Conservation (phyloP, 2,888 invertebrate genomes). For the Chloromyia formosa region DNA sequence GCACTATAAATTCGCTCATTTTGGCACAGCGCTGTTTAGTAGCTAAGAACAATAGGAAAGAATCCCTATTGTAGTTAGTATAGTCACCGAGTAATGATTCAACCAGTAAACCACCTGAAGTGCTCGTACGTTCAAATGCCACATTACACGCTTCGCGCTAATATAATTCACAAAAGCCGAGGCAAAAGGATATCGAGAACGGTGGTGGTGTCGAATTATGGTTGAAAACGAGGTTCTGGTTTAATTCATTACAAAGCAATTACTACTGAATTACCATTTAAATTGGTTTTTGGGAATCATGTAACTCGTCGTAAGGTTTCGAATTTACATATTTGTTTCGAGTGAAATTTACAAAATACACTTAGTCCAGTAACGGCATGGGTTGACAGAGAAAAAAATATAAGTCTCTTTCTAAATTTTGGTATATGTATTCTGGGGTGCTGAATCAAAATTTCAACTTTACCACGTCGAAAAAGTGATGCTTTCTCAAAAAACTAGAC, state of each 20-base stretch:
- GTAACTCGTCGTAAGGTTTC: background rate
- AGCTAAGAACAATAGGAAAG: background rate
- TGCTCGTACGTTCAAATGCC: background rate
- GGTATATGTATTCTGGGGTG: no score
- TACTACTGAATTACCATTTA: slow-evolving; percentile 38
- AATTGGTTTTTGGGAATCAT: slow-evolving; percentile 22
- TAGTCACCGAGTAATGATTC: background rate
- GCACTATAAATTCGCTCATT: slow-evolving; percentile 23
- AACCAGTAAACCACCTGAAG: background rate
- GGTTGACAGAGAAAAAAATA: no score
- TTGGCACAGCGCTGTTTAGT: slow-evolving; percentile 15
- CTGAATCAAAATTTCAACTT: no score
- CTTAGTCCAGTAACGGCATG: no score
- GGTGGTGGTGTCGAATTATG: slow-evolving; percentile 16
- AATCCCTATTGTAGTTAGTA: background rate
- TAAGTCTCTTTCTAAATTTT: no score
- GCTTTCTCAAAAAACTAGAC: no score
- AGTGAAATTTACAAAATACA: no score
- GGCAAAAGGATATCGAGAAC: background rate
- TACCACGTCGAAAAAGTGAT: no score
- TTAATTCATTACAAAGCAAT: slow-evolving; percentile 42
- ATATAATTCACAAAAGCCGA: background rate
- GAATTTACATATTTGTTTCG: background rate
- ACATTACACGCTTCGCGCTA: slow-evolving; percentile 1
- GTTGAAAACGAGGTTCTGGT: slow-evolving; percentile 20